Evolutionary conservation across 2,888 invertebrate genomes (phyloP), one percentile per base, ranked within the genome.

Genomic region (Andrena hattorfiana): DNA sequence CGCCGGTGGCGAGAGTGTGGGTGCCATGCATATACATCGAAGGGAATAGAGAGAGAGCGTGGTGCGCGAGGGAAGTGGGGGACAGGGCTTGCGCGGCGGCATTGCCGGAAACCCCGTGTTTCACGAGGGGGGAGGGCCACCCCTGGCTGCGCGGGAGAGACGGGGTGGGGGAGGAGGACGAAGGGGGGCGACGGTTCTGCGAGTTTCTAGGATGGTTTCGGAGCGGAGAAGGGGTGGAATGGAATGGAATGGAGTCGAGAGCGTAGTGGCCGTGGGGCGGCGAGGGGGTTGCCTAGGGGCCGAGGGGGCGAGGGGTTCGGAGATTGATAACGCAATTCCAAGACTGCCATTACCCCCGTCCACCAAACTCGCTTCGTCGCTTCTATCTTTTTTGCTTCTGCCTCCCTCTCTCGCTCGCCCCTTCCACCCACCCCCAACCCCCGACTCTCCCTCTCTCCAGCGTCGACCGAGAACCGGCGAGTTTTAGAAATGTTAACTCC

Each of bases 191-290:
- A 81, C 69, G 86, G 89, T 89, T 71, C 83, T 70, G 83, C 71
- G 86, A 88, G 88, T 87, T 89, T 88, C 86, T 85, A 87, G 89
- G 86, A 80, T 84, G 86, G 85, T 81, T 84, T 81, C 80, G 83
- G 88, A 86, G 87, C 86, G 87, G 75, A 76, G 77, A 95, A 95
- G 95, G 83, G 85, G 80, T 76, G 85, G 95, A 95, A 95, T 90
- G 95, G 95, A 95, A 96, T 96, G 92, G 90, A 93, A 92, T 92
- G 91, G 92, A 93, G 91, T 92, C 90, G 91, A 91, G 91, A 91
- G 91, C 76, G 86, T 81, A 89, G 89, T 87, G 89, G 86, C 87
- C 88, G 88, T 83, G 84, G 86, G 84, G 89, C 78, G 89, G 87
- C 87, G 77, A 83, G 83, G 85, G 87, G 88, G 89, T 86, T 81